Conservation (phyloP, 2,888 invertebrate genomes). For the Villa cingulata region DNA sequence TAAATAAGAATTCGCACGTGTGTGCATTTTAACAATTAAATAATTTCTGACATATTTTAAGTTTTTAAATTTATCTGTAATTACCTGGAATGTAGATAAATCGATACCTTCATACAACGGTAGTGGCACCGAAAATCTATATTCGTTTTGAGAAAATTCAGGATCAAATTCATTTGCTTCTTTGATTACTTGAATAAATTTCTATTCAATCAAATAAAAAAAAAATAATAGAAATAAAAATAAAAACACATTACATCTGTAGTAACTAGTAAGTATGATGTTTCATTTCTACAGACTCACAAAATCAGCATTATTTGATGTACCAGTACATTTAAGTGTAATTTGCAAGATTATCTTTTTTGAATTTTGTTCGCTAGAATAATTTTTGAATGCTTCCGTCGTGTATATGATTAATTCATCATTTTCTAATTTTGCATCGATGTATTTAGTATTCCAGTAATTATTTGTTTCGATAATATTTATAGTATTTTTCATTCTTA, state of each 20-base stretch:
- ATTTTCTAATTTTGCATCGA: conserved; percentile 17
- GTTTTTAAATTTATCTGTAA: background rate
- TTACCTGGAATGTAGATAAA: conserved; percentile 17
- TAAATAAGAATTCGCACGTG: too few species aligned
- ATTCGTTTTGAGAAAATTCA: conserved; percentile 16
- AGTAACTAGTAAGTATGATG: too few species aligned
- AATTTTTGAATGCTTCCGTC: conserved; percentile 17
- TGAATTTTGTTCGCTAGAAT: conserved; percentile 17
- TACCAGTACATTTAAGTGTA: conserved; percentile 15
- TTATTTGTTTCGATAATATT: conserved; percentile 14
- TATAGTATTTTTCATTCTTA: conserved; percentile 15
- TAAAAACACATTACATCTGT: background rate
- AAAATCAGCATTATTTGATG: conserved; percentile 13
- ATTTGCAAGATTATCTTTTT: conserved; percentile 15
- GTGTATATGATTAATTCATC: conserved; percentile 14
- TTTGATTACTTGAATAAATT: conserved; percentile 18
- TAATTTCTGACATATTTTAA: background rate
- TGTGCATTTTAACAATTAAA: too few species aligned
- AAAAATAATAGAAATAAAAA: background rate
- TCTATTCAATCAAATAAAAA: conserved; percentile 6
- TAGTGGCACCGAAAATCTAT: conserved; percentile 19
- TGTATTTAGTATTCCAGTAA: conserved; percentile 17
- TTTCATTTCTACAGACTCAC: conserved; percentile 4
- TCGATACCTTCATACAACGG: conserved; percentile 21
- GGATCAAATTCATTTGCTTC: conserved; percentile 19